Conservation (phyloP, 2,797 vertebrate genomes). For the Ctenopoma kingsleyae region DNA sequence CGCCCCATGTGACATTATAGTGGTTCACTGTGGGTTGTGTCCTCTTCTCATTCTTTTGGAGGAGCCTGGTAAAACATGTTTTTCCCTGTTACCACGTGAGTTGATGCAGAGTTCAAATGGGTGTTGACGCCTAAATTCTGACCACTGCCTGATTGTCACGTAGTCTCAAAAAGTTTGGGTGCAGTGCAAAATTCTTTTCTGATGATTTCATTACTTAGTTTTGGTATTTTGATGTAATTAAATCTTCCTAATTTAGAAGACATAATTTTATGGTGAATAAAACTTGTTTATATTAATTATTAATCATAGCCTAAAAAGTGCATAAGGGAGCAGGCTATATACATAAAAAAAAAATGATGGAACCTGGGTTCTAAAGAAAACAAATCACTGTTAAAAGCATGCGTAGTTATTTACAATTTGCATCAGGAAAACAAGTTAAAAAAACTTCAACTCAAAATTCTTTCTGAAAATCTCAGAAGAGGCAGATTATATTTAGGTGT, state of each 20-base stretch:
- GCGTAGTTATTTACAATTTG: slow-evolving; percentile 60
- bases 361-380: neutral
- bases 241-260: slow-evolving; percentile 27
- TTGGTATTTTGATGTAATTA: slow-evolving; percentile 16
- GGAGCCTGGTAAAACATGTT: slow-evolving; percentile 46
- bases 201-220: slow-evolving; percentile 27
- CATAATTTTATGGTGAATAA: neutral
- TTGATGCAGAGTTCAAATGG: slow-evolving; percentile 32
- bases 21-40: slow-evolving; percentile 62
- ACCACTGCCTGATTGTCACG: slow-evolving; percentile 41
- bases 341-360: neutral
- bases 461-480: slow-evolving; percentile 69
- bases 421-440: slow-evolving; percentile 83
- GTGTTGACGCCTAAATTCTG: slow-evolving; percentile 44
- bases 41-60: slow-evolving; percentile 51
- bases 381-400: slow-evolving; percentile 52
- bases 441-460: slow-evolving; percentile 82
- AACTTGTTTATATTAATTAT: neutral
- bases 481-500: slow-evolving; percentile 52
- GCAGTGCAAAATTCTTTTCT: slow-evolving; percentile 39
- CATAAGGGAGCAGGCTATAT: neutral
- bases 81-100: slow-evolving; percentile 9
- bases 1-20: slow-evolving; percentile 77
- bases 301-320: neutral
- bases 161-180: slow-evolving; percentile 32